phyloP scores from a whole-genome alignment of 1,140 invertebrate species.

The Halictus rubicundus region DNA sequence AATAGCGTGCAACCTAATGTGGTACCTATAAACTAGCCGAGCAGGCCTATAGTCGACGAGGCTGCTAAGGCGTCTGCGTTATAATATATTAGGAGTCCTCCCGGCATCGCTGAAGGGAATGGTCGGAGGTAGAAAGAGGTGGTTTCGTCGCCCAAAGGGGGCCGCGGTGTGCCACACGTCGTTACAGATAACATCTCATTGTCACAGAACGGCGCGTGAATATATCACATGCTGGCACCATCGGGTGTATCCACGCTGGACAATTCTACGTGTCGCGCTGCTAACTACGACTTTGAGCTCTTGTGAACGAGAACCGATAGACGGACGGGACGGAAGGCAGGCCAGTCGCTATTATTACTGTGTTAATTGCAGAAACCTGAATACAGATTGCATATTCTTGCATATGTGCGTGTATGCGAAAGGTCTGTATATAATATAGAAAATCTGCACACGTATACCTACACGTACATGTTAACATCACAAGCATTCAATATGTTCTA shows the following conservation, averaged over 20 bases:
- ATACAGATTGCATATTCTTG: too few species aligned
- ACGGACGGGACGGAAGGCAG: background rate
- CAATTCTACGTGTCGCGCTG: conserved; percentile 33
- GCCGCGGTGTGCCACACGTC: conserved; percentile 50
- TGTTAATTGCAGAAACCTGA: too few species aligned
- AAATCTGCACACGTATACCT: too few species aligned
- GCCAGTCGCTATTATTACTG: too few species aligned
- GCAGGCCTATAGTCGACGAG: conserved; percentile 44
- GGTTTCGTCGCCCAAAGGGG: conserved; percentile 52
- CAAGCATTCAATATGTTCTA: too few species aligned
- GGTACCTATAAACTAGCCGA: conserved; percentile 62
- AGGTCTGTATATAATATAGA: too few species aligned
- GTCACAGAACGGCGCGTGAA: conserved; percentile 70
- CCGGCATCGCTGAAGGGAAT: conserved; percentile 33
- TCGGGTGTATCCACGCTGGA: conserved; percentile 40
- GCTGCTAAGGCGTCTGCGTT: conserved; percentile 60
- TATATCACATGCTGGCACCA: conserved; percentile 62
- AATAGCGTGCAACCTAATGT: conserved; percentile 59
- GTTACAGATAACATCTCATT: conserved; percentile 76
- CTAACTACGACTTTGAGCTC: conserved; percentile 24
- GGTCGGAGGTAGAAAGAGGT: conserved; percentile 39
- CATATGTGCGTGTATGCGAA: too few species aligned
- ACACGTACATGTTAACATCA: too few species aligned
- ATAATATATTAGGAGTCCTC: conserved; percentile 65
- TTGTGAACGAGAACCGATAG: conserved; percentile 20